phyloP scores from a whole-genome alignment of 2,888 invertebrate genomes.

The Ariolimax columbianus region DNA sequence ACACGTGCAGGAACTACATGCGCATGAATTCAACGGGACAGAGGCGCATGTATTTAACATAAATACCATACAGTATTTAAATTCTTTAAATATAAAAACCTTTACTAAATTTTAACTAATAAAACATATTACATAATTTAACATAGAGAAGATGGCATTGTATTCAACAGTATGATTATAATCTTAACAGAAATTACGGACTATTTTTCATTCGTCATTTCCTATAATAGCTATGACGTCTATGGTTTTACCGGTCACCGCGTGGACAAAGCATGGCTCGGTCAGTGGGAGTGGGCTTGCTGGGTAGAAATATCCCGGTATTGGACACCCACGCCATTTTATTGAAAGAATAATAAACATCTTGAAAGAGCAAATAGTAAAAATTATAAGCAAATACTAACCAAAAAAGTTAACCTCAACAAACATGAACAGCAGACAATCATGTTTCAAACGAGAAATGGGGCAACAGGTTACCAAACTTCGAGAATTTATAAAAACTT shows the following conservation, averaged over 20 bases:
- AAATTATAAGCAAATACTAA: too few relatives aligned
- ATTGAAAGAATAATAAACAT: too few relatives aligned
- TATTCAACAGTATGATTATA: not conserved
- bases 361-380: too few relatives aligned
- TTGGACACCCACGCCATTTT: too few relatives aligned
- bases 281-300: not conserved
- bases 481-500: too few relatives aligned
- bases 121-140: not conserved
- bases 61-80: not conserved
- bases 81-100: not conserved
- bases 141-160: not conserved
- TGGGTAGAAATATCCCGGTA: not conserved
- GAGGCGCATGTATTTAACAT: not conserved
- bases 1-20: constrained; percentile 4
- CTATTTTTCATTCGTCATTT: constrained; percentile 2
- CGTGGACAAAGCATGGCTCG: not conserved
- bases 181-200: not conserved
- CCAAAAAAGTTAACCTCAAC: too few relatives aligned
- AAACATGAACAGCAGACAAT: too few relatives aligned
- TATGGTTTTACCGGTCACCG: not conserved
- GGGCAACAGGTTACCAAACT: too few relatives aligned
- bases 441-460: too few relatives aligned
- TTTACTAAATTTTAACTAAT: not conserved
- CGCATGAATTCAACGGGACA: not conserved
- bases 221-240: constrained; percentile 18